A percentile compares a stretch with the other conserved stretches of the same genome.
Conservation (phyloP, 2,113 vertebrate species). For the human (Homo sapiens) region DNA sequence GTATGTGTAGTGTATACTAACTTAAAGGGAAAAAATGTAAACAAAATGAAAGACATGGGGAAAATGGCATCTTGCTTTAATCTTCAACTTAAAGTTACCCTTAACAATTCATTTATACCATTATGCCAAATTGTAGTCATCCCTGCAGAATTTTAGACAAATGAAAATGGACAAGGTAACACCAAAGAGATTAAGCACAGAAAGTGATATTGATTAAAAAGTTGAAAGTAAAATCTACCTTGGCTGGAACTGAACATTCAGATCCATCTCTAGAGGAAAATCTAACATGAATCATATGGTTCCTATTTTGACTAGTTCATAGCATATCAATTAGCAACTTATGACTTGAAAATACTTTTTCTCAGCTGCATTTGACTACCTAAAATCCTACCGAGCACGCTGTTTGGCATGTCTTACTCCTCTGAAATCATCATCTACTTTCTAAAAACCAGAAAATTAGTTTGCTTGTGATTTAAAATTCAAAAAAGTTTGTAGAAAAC, state of each 20-base stretch:
- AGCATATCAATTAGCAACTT: slow-evolving; percentile 29
- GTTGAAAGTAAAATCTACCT: background rate
- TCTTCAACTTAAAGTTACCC: background rate
- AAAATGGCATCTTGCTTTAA: slow-evolving; percentile 8
- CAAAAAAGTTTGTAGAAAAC: slow-evolving; percentile 35
- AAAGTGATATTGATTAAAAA: background rate
- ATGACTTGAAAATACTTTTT: slow-evolving; percentile 6
- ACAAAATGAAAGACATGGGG: no score
- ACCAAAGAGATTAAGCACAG: background rate
- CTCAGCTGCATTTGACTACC: background rate
- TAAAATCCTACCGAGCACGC: background rate
- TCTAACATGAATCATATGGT: background rate
- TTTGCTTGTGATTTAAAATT: slow-evolving; percentile 50
- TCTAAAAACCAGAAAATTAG: slow-evolving; percentile 23
- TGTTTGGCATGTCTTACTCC: background rate
- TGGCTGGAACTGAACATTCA: background rate
- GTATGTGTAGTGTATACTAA: background rate
- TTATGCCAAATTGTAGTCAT: background rate
- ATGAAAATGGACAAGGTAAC: background rate
- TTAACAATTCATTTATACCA: background rate
- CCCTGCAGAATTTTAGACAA: background rate
- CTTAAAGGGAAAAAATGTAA: no score
- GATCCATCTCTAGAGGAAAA: background rate
- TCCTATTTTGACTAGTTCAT: background rate
- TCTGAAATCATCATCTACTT: background rate